These are phyloP conservation scores for Pyrgus malvae DNA, from an alignment of 2,888 invertebrate genomes.

Conservation along the genomic window DNA sequence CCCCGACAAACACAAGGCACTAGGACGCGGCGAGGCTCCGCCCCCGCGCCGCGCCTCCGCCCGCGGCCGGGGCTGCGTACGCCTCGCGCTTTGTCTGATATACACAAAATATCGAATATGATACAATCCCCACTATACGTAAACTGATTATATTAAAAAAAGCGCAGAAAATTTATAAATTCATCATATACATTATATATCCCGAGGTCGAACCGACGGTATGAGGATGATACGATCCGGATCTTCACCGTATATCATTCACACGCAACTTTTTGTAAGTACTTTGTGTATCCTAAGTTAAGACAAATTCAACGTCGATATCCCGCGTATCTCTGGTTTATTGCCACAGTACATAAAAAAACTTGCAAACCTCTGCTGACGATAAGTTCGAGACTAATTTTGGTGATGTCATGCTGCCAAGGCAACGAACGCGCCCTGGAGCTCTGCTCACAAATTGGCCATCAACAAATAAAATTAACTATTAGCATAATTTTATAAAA, in stretches of 20 bases:
- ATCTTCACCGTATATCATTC: constrained; percentile 46
- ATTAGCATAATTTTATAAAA: constrained; percentile 56
- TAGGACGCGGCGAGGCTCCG: constrained; percentile 36
- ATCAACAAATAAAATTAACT: constrained; percentile 58
- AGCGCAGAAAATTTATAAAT: constrained; percentile 74
- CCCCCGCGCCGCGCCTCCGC: constrained; percentile 18
- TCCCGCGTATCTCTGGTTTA: constrained; percentile 11
- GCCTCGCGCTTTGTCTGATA: constrained; percentile 59
- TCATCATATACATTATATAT: constrained; percentile 70
- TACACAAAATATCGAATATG: constrained; percentile 67
- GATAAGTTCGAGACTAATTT: constrained; percentile 20
- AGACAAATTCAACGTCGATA: constrained; percentile 21
- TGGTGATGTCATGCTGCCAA: constrained; percentile 15
- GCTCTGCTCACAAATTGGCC: constrained; percentile 43
- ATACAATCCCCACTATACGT: constrained; percentile 59
- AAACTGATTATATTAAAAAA: constrained; percentile 70
- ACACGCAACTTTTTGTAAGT: constrained; percentile 61
- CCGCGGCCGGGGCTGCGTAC: constrained; percentile 47
- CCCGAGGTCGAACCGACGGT: constrained; percentile 31
- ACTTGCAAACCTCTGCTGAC: constrained; percentile 25
- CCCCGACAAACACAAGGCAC: constrained; percentile 44
- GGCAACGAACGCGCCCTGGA: constrained; percentile 29
- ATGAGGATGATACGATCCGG: constrained; percentile 32
- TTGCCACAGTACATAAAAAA: constrained; percentile 3
- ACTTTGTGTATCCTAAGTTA: constrained; percentile 48